Evolutionary conservation across 64 coral and sea anemone species (phyloP), one percentile per base, ranked within the genome.

Genomic region (Stichodactyla helianthus): DNA sequence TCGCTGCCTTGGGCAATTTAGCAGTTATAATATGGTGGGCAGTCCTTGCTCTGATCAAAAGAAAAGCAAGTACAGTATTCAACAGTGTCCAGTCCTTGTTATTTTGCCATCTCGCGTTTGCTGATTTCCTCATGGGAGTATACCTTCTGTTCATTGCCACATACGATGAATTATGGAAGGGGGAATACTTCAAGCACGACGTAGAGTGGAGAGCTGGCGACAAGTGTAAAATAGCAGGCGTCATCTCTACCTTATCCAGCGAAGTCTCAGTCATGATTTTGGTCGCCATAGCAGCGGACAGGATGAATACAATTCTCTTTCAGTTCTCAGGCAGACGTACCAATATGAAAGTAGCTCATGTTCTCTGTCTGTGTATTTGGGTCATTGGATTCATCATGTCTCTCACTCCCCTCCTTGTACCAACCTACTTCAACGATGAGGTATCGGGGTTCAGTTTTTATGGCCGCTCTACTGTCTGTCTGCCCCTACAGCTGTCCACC

Each of bases 131-230:
- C 20, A 89, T 89, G 87, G 87, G 87, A 5, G 59, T 89, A 27
- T 89, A 89, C 14, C 51, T 89, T 5, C 16, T 89, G 6, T 19
- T 64, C 57, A 83, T 89, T 19, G 87, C 6, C 4, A 50, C 20
- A 6, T 22, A 83, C 14, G 77, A 89, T 50, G 4, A 12, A 12
- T 7, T 68, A 25, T 89, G 87, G 87, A 50, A 19, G 50, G 87
- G 87, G n/a, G 60, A 83, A 54, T 89, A 89, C 59, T 89, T 82
- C 53, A 6, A 60, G 17, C 87, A 89, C 22, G 87, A 89, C 87
- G 27, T 59, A 14, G 52, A 89, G 13, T 89, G 87, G 87, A 77
- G 87, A 82, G 20, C 61, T 0, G 87, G 77, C 7, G 19, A 54
- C 16, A 16, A 19, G 20, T 89, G 87, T 67, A 55, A 89, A 50